Evolutionary conservation across 2,888 invertebrate species (phyloP), one percentile per base, ranked within the genome.

Genomic region (Eretmocerus hayati): DNA sequence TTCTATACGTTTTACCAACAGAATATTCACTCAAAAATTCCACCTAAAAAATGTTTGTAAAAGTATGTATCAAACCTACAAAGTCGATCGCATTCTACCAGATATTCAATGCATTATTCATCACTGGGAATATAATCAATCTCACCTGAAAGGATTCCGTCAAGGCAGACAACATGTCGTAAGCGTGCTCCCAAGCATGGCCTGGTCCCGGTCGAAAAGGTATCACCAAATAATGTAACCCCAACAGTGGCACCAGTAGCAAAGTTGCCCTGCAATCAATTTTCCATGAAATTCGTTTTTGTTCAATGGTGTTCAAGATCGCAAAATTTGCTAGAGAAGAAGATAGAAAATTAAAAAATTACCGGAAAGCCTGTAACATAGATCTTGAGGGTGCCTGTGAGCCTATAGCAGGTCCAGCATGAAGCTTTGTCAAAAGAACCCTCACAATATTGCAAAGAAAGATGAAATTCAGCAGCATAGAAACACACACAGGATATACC

Each of bases 391-490:
- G 82, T 66, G 74, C 18, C 16, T 22, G 6, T 5, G 33, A 31
- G 62, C 78, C 75, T 20, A 74, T 77, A 56, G 79, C 81, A 2
- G 87, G 84, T 43, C 81, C 82, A 32, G 85, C 86, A 58, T 86
- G 81, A 58, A 92, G 73, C 72, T 92, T 92, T 44, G 85, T 80
- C 61, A 90, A 78, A 52, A 93, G 78, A 46, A 92, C 91, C 56
- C 91, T 80, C 51, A 92, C 87, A 62, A 93, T 92, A 75, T 92
- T 93, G 74, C 88, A 86, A 55, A 92, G 80, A 72, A 93, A 92
- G 58, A 84, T 76, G 38, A 91, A 75, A 73, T 92, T 92, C 56
- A 90, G 78, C 60, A 86, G 75, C 72, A 91, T 84, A 31, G 90
- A 87, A 44, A 81, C 77, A 65, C 83, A 84, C 22, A 90, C 91